phyloP scores from a whole-genome alignment of 2,113 vertebrate genomes.

The Syrrhaptes paradoxus region DNA sequence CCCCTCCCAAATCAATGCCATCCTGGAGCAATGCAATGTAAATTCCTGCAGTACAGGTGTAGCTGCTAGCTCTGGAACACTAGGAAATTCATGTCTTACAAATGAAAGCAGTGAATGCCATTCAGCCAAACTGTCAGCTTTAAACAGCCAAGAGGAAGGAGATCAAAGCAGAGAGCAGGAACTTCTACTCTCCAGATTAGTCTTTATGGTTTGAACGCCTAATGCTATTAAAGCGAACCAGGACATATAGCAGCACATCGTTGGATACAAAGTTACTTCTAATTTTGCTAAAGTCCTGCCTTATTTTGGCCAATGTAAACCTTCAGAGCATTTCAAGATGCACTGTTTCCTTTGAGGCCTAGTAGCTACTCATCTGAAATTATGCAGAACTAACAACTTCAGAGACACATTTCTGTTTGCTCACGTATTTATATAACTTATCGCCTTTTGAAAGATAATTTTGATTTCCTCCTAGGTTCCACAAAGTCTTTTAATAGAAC shows the following conservation, averaged over 20 bases:
- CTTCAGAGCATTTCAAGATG: conserved; percentile 56
- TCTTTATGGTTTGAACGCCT: conserved; percentile 71
- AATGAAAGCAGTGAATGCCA: conserved; percentile 80
- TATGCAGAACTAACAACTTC: conserved; percentile 65
- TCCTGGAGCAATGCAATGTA: conserved; percentile 80
- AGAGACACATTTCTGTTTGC: conserved; percentile 66
- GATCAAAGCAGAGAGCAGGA: conserved; percentile 80
- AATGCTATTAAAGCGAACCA: conserved; percentile 77
- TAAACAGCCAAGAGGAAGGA: conserved; percentile 77
- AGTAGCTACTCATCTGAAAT: conserved; percentile 55
- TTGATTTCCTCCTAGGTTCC: conserved; percentile 53
- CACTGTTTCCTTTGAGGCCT: conserved; percentile 59
- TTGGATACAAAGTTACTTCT: conserved; percentile 71
- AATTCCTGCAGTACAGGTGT: conserved; percentile 84
- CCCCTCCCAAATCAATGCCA: conserved; percentile 80
- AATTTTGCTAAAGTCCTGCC: conserved; percentile 50
- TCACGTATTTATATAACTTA: conserved; percentile 64
- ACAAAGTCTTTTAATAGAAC: conserved; percentile 55
- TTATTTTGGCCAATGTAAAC: conserved; percentile 49
- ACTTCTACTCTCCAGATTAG: conserved; percentile 79
- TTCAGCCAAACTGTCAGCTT: conserved; percentile 81
- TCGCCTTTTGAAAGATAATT: conserved; percentile 38
- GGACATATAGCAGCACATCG: conserved; percentile 63
- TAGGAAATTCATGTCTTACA: conserved; percentile 81
- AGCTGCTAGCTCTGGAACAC: conserved; percentile 78